Conservation (phyloP, 2,113 vertebrate species). For the Origma solitaria region DNA sequence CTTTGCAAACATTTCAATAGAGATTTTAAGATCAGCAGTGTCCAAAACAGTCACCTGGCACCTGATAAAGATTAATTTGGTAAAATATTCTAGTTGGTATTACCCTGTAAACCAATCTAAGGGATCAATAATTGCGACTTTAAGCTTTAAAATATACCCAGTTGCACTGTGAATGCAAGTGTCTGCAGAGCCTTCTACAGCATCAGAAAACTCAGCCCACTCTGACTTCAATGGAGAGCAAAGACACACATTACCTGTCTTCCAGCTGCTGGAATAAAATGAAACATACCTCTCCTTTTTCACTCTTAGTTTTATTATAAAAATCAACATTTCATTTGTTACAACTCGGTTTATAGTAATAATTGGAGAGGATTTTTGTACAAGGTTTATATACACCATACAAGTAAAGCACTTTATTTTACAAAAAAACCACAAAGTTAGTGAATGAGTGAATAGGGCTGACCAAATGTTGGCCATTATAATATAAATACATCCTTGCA, state of each 20-base stretch:
- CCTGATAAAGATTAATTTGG: background rate
- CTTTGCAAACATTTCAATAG: background rate
- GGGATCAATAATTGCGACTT: background rate
- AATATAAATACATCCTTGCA: slow-evolving; percentile 85
- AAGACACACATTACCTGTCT: background rate
- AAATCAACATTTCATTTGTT: slow-evolving; percentile 92
- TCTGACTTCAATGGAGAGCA: background rate
- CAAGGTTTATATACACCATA: slow-evolving; percentile 85
- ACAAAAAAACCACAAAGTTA: slow-evolving; percentile 72
- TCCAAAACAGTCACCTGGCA: background rate
- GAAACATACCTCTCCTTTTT: slow-evolving; percentile 56
- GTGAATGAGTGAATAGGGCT: slow-evolving; percentile 74
- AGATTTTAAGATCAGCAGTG: background rate
- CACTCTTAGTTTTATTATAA: slow-evolving; percentile 87
- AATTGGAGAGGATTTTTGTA: slow-evolving; percentile 83
- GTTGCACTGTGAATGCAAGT: background rate
- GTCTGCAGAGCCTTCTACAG: background rate
- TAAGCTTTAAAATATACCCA: background rate
- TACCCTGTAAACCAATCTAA: background rate
- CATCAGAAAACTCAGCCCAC: background rate
- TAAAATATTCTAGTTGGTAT: background rate
- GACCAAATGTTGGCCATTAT: slow-evolving; percentile 92
- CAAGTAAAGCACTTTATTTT: slow-evolving; percentile 87
- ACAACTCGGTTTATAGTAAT: slow-evolving; percentile 87
- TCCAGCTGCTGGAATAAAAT: background rate